phyloP scores from a whole-genome alignment of 2,888 invertebrate species.

The Tortricodes alternella region DNA sequence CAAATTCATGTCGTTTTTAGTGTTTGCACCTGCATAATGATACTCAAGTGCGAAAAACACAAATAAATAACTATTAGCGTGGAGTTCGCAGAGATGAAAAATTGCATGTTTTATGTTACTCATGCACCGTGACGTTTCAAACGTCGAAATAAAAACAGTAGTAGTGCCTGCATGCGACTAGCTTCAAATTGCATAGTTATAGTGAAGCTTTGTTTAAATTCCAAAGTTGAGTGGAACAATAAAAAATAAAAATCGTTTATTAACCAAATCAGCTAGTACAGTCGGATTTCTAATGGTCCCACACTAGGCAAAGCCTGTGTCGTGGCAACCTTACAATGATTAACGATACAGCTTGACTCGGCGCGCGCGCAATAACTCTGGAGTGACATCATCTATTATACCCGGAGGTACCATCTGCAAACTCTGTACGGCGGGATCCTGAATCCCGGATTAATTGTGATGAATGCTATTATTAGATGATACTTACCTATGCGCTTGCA shows the following conservation, averaged over 20 bases:
- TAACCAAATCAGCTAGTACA: no score
- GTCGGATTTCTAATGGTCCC: no score
- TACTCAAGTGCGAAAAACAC: no score
- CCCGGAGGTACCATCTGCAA: slow-evolving; percentile 6
- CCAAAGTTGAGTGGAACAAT: slow-evolving; percentile 8
- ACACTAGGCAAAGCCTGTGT: no score
- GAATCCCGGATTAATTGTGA: slow-evolving; percentile 6
- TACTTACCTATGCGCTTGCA: not conserved
- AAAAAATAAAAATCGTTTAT: no score
- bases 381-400: slow-evolving; percentile 9
- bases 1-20: no score
- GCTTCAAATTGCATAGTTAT: not conserved
- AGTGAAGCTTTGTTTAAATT: slow-evolving; percentile 4
- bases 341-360: no score
- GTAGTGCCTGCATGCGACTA: not conserved
- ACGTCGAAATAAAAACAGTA: not conserved
- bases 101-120: no score
- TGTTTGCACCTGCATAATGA: no score
- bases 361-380: slow-evolving; percentile 4
- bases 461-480: slow-evolving; percentile 3
- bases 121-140: not conserved
- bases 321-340: no score
- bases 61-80: no score
- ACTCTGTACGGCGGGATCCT: not conserved
- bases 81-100: no score